phyloP scores from a whole-genome alignment of 2,888 invertebrate genomes.

The Notodonta ziczac region DNA sequence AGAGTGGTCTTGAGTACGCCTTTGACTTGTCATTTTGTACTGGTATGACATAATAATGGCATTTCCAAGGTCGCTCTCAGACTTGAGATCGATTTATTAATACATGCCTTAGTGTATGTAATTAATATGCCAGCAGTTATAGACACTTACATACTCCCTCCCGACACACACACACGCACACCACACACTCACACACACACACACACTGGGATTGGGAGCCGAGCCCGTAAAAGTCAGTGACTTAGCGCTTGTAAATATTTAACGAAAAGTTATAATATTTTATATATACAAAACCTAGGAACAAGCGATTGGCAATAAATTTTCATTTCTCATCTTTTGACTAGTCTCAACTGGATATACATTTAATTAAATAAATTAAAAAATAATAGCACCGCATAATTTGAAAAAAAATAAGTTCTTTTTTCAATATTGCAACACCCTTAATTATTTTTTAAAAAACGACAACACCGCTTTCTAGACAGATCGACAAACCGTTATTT shows the following conservation, averaged over 20 bases:
- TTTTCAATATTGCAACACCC: slow-evolving; percentile 55
- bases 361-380: slow-evolving; percentile 14
- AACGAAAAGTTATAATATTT: background rate
- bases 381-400: slow-evolving; percentile 41
- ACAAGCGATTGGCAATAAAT: slow-evolving; percentile 33
- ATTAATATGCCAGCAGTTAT: too few species aligned
- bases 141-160: too few species aligned
- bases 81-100: too few species aligned
- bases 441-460: slow-evolving; percentile 33
- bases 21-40: too few species aligned
- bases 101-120: too few species aligned
- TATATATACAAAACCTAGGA: slow-evolving; percentile 25
- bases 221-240: background rate
- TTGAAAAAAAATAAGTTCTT: slow-evolving; percentile 31
- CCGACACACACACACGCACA: too few species aligned
- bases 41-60: too few species aligned
- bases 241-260: background rate
- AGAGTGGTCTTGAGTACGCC: too few species aligned
- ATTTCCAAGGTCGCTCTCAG: too few species aligned
- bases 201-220: background rate
- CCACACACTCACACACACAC: background rate
- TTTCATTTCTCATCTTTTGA: slow-evolving; percentile 22
- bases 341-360: slow-evolving; percentile 31
- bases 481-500: slow-evolving; percentile 30
- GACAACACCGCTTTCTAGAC: slow-evolving; percentile 33